Evolutionary conservation across 2,888 invertebrate species (phyloP), one percentile per base, ranked within the genome.

Genomic region (Sinodicranocentrus sp.): DNA sequence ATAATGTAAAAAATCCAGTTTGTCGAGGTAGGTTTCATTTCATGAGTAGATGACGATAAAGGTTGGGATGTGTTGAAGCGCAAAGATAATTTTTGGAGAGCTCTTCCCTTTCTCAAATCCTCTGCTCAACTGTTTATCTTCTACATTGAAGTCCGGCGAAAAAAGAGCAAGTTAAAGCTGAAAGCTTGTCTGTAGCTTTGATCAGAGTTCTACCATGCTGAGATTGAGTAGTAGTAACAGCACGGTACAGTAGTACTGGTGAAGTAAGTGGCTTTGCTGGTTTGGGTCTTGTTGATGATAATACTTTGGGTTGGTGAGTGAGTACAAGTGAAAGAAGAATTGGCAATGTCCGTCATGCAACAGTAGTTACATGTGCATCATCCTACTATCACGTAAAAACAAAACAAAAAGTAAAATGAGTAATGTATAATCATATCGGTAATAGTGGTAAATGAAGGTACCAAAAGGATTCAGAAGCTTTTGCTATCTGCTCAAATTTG

Each of bases 1-100:
- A n/a, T n/a, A n/a, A n/a, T n/a, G 25, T 28, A 39, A 61, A 63
- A 68, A 77, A 77, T 77, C 77, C 77, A 77, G 77, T 76, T 76
- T 77, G 59, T 75, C 43, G 33, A 59, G 57, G 21, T 48, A n/a
- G 5, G 48, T 48, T 6, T 39, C 8, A 6, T 8, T 39, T 6
- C 39, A 17, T 8, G 13, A 39, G 39, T 6, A 39, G 39, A 39
- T 39, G 39, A 8, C 39, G 39, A 48, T 48, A 33, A 33, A 33
- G 3, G 54, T 43, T 44, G 25, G 23, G 61, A 13, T 33, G 10
- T 33, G 61, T 43, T 23, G 25, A 68, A 48, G 48, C 25, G 15
- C 48, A n/a, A 26, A 43, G 68, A 43, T 68, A 3, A 23, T 21
- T 3, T 10, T 33, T 33, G 33, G 33, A 68, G 28, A 19, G 2